Evolutionary conservation across 2,888 invertebrate species (phyloP).

Genomic region (Andrena bicolor): DNA sequence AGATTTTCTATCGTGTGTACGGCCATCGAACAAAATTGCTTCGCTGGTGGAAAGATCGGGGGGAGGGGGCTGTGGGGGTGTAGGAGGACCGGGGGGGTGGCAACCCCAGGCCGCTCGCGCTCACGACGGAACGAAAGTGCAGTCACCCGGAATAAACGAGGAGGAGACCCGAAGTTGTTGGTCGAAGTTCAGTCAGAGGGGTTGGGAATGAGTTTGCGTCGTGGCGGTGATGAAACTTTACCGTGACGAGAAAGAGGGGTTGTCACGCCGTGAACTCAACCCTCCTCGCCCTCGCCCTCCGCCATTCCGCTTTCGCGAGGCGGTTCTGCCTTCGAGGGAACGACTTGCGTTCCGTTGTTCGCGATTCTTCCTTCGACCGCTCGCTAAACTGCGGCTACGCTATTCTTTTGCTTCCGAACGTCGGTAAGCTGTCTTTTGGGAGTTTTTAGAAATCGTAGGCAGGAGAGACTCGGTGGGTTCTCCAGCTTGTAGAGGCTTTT

Average conservation of each 20-base stretch:
- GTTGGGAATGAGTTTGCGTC: constrained; percentile 83
- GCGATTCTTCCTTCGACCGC: constrained; percentile 43
- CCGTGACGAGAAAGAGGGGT: constrained; percentile 84
- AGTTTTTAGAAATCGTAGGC: background rate
- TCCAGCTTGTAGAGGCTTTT: background rate
- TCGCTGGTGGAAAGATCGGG: constrained; percentile 68
- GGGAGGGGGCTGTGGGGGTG: constrained; percentile 26
- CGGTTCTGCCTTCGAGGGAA: constrained; percentile 62
- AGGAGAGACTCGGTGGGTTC: background rate
- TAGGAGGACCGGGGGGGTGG: constrained; percentile 26
- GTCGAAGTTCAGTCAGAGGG: constrained; percentile 82
- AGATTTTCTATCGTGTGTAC: constrained; percentile 69
- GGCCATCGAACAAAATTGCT: constrained; percentile 81
- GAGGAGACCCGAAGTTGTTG: constrained; percentile 84
- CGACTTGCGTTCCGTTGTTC: constrained; percentile 51
- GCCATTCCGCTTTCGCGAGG: constrained; percentile 65
- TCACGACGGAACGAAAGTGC: constrained; percentile 82
- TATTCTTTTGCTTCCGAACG: background rate
- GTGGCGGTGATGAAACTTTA: constrained; percentile 84
- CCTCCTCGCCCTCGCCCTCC: constrained; percentile 43
- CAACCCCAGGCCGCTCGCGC: constrained; percentile 44
- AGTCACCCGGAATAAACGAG: constrained; percentile 85
- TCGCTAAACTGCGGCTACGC: no score
- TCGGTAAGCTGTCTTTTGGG: constrained; percentile 3
- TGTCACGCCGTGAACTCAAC: constrained; percentile 78